A percentile compares a stretch with the other conserved stretches of the same genome.
Conservation (phyloP, 2,888 invertebrate species). For the Hylaea fasciaria region DNA sequence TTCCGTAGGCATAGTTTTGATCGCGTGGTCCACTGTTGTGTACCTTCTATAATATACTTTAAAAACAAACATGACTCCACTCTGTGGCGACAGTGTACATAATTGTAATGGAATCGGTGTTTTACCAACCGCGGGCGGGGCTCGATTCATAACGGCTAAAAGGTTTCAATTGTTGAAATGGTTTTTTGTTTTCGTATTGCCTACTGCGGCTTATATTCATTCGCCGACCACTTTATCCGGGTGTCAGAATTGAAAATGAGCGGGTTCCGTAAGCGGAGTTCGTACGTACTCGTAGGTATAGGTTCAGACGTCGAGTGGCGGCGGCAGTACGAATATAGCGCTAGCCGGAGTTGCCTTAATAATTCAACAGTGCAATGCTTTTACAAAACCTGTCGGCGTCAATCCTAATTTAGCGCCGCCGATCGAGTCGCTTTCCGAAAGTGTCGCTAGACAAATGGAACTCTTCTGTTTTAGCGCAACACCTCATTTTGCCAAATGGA, state of each 20-base stretch:
- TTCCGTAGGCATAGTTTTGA: slow-evolving; percentile 74
- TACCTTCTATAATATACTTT: slow-evolving; percentile 26
- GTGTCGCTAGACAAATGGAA: slow-evolving; percentile 82
- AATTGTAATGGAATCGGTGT: slow-evolving; percentile 37
- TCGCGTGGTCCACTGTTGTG: slow-evolving; percentile 59
- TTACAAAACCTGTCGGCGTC: slow-evolving; percentile 84
- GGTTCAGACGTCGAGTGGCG: slow-evolving; percentile 61
- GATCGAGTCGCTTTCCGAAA: slow-evolving; percentile 80
- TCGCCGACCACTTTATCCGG: slow-evolving; percentile 72
- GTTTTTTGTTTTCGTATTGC: slow-evolving; percentile 56
- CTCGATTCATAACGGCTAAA: slow-evolving; percentile 50
- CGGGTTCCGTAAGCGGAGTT: slow-evolving; percentile 72
- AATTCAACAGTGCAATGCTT: slow-evolving; percentile 85
- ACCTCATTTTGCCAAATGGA: slow-evolving; percentile 47
- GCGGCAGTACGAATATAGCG: slow-evolving; percentile 77
- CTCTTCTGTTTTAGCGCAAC: slow-evolving; percentile 69
- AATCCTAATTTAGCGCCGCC: slow-evolving; percentile 81
- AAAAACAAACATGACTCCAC: slow-evolving; percentile 29
- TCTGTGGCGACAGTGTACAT: slow-evolving; percentile 10
- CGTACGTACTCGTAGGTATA: slow-evolving; percentile 56
- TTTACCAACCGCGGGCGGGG: slow-evolving; percentile 36
- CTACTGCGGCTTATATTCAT: slow-evolving; percentile 66
- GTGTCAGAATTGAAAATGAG: slow-evolving; percentile 82
- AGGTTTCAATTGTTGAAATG: slow-evolving; percentile 54
- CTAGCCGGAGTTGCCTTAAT: slow-evolving; percentile 80